These are phyloP conservation scores for Drosophila grimshawi DNA, from an alignment of 1,140 invertebrate species.

Conservation along the genomic window DNA sequence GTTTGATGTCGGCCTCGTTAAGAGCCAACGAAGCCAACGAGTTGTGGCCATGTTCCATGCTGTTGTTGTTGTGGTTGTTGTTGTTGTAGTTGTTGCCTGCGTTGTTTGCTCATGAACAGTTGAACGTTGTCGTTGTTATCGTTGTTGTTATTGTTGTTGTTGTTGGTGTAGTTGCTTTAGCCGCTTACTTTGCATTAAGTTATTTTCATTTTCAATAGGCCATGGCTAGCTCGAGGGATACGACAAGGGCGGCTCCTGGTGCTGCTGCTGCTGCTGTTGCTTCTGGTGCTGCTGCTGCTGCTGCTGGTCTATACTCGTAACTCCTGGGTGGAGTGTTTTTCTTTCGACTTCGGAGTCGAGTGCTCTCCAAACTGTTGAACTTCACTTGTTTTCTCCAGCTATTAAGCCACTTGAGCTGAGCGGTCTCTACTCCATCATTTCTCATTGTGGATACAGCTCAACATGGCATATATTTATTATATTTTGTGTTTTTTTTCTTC, in stretches of 20 bases:
- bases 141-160: neutral
- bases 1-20: constrained; percentile 83
- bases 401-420: constrained; percentile 76
- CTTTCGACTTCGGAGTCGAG: constrained; percentile 72
- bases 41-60: constrained; percentile 66
- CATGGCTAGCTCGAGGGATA: constrained; percentile 54
- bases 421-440: constrained; percentile 19
- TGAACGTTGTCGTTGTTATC: constrained; percentile 55
- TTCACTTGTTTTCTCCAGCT: constrained; percentile 82
- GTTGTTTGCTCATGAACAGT: constrained; percentile 79
- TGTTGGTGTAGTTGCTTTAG: constrained; percentile 41
- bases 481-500: constrained; percentile 9
- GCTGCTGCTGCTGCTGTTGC: constrained; percentile 3
- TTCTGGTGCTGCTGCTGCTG: neutral
- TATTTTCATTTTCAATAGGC: constrained; percentile 83
- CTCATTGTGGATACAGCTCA: neutral
- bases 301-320: constrained; percentile 4
- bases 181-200: constrained; percentile 81
- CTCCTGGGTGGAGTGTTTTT: constrained; percentile 68
- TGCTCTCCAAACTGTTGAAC: constrained; percentile 82
- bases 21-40: constrained; percentile 82
- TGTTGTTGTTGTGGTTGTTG: constrained; percentile 39
- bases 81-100: constrained; percentile 26
- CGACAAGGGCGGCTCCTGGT: constrained; percentile 19
- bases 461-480: constrained; percentile 9